Evolutionary conservation across 2,888 invertebrate species (phyloP).

Genomic region (Eurytoma adleriae): DNA sequence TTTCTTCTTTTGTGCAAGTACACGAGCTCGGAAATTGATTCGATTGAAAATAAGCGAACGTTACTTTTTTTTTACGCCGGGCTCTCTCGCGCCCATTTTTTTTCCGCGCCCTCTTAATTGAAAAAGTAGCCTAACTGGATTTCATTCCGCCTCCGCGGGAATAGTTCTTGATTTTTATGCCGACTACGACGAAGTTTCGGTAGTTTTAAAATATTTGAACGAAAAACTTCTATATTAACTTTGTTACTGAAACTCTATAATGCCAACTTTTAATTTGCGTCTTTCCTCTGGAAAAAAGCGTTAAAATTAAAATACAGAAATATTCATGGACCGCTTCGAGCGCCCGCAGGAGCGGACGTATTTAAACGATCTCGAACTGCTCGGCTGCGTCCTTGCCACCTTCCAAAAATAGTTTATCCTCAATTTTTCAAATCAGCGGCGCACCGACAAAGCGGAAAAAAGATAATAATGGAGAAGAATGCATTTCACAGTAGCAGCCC

Average conservation of each 20-base stretch:
- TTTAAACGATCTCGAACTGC: too few species aligned
- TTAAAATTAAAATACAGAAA: too few species aligned
- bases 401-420: too few species aligned
- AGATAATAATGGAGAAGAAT: constrained; percentile 1
- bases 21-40: constrained; percentile 47
- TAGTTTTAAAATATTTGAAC: constrained; percentile 6
- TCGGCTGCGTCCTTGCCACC: too few species aligned
- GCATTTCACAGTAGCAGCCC: constrained; percentile 1
- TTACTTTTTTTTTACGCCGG: constrained; percentile 25
- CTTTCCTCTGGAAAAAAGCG: too few species aligned
- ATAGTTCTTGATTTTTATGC: constrained; percentile 14
- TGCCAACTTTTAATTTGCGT: not conserved
- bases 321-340: too few species aligned
- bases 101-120: constrained; percentile 31
- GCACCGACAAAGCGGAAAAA: not conserved
- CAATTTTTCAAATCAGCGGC: too few species aligned
- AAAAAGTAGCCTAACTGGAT: constrained; percentile 37
- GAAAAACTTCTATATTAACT: not conserved
- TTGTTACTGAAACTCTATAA: constrained; percentile 8
- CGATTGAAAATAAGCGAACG: constrained; percentile 41
- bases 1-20: constrained; percentile 26
- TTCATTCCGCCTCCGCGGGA: not conserved
- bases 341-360: too few species aligned
- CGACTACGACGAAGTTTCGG: constrained; percentile 18
- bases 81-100: not conserved